Percentiles rank a stretch among this genome's conserved stretches.
Evolutionary conservation across 2,888 invertebrate species (phyloP).

Genomic region (Acronicta alni): DNA sequence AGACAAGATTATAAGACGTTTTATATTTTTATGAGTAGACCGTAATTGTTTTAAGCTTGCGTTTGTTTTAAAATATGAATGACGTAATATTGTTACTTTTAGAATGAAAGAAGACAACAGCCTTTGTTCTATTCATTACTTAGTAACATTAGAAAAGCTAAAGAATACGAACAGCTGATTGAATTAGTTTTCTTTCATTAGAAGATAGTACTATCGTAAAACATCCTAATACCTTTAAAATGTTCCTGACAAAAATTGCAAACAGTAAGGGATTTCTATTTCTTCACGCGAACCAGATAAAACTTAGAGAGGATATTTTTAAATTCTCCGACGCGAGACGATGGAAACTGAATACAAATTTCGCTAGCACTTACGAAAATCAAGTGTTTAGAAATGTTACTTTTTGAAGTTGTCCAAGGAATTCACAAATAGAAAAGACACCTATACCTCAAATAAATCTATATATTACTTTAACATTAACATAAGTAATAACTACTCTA

Average conservation of each 20-base stretch:
- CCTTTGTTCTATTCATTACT: background rate
- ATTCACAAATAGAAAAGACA: slow-evolving; percentile 3
- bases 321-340: slow-evolving; percentile 52
- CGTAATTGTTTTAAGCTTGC: too few relatives aligned
- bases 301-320: slow-evolving; percentile 53
- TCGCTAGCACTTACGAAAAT: slow-evolving; percentile 56
- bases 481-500: too few relatives aligned
- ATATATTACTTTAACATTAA: too few relatives aligned
- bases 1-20: too few relatives aligned
- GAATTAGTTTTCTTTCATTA: slow-evolving; percentile 36
- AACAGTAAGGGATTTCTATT: slow-evolving; percentile 34
- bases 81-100: too few relatives aligned
- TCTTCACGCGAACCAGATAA: slow-evolving; percentile 27
- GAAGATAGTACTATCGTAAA: slow-evolving; percentile 19
- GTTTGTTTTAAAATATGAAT: too few relatives aligned
- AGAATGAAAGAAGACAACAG: too few relatives aligned
- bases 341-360: slow-evolving; percentile 61
- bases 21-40: too few relatives aligned
- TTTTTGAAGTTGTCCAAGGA: slow-evolving; percentile 29
- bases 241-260: slow-evolving; percentile 28
- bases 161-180: slow-evolving; percentile 28
- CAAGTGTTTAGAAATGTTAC: slow-evolving; percentile 52
- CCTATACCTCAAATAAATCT: too few relatives aligned
- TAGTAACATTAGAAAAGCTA: slow-evolving; percentile 14
- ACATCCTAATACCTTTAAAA: slow-evolving; percentile 28